A percentile compares a stretch with the other conserved stretches of the same genome.
Evolutionary conservation across 2,113 vertebrate genomes (phyloP).

Genomic region (Erythrocercus mccallii): DNA sequence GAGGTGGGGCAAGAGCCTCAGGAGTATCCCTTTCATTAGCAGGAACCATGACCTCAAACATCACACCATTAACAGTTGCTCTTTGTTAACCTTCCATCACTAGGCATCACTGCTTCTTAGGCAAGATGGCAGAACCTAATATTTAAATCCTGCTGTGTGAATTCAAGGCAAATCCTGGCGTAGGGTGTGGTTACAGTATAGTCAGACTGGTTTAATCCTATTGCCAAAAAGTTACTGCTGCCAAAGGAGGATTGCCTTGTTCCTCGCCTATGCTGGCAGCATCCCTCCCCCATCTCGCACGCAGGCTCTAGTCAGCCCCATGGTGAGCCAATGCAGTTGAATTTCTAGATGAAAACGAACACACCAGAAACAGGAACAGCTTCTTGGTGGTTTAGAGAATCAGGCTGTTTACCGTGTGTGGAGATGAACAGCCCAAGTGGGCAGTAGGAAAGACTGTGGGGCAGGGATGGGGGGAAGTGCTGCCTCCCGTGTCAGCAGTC

Average conservation of each 20-base stretch:
- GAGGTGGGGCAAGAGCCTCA: background rate
- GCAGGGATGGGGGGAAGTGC: background rate
- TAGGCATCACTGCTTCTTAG: background rate
- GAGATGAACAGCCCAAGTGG: background rate
- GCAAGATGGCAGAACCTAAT: background rate
- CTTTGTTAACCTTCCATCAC: background rate
- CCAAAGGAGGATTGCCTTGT: background rate
- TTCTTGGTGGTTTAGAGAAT: background rate
- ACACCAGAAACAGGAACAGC: background rate
- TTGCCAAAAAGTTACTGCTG: background rate
- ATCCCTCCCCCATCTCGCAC: background rate
- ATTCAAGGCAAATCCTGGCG: background rate
- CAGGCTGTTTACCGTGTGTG: fast-evolving
- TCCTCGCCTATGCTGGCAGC: background rate
- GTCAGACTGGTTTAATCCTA: background rate
- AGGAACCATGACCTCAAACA: background rate
- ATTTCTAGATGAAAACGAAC: background rate
- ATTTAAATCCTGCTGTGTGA: background rate
- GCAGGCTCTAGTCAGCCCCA: background rate
- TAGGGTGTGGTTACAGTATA: slow-evolving; percentile 7
- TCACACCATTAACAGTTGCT: background rate
- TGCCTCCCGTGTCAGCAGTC: background rate
- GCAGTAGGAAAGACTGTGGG: fast-evolving
- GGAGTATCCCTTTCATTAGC: background rate
- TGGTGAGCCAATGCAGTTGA: background rate